phyloP scores from a whole-genome alignment of 2,797 vertebrate genomes.

The Premnoplex brunnescens region DNA sequence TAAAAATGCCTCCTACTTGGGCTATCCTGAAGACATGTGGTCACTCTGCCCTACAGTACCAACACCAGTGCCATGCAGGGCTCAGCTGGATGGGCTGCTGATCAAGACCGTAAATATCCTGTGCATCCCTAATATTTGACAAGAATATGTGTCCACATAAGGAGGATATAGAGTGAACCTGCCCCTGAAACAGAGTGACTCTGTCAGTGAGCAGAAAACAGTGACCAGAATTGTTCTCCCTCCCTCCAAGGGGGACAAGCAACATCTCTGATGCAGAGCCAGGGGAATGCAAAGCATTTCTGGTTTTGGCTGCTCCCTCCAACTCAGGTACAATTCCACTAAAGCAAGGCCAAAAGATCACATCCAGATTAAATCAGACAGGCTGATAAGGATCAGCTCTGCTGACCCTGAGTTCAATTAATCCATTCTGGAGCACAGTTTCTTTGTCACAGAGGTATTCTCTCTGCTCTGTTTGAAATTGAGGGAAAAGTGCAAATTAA shows the following conservation, averaged over 20 bases:
- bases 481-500: not conserved
- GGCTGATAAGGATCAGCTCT: not conserved
- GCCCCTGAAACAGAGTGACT: not conserved
- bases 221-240: not conserved
- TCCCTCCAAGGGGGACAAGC: accelerated
- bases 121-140: not conserved
- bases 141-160: not conserved
- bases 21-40: not conserved
- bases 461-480: not conserved
- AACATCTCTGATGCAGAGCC: not conserved
- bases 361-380: not conserved
- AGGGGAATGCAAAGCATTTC: not conserved
- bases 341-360: not conserved
- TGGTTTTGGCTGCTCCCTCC: not conserved
- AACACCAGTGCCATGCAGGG: not conserved
- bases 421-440: not conserved
- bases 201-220: not conserved
- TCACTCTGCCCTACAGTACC: not conserved
- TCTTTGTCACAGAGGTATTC: not conserved
- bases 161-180: not conserved
- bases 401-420: not conserved
- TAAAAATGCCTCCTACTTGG: not conserved
- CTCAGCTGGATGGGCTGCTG: not conserved
- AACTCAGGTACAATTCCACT: not conserved
- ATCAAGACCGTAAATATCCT: not conserved